Base-by-base conservation (phyloP, 30 jellyfish, hydroid and myxozoan species). In the Rhopilema esculentum region DNA sequence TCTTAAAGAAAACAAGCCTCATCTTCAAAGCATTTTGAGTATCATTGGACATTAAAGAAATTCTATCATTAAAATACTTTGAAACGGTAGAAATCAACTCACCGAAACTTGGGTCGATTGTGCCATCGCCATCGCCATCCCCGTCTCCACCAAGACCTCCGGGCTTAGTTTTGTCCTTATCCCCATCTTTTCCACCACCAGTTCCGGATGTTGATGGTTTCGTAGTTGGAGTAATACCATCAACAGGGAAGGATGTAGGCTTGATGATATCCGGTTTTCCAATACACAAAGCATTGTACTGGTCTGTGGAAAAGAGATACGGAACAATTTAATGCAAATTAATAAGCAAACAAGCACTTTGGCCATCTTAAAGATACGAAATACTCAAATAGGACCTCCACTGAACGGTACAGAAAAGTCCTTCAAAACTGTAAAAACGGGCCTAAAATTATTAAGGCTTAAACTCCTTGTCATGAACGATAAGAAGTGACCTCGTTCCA, bases 221-320 rank as follows among this genome's bases (percentile, higher is more conserved):
- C 0, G 97, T 66, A 19, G 89, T 66, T 23, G 86, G 72, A 16
- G 25, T 20, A 51, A 78, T 57, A 6, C 97, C 97, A 49, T 65
- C 92, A n/a, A 97, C 91, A 30, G 97, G 96, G 52, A 77, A 63
- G 19, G 92, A 78, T 12, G 96, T 79, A 1, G 97, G 97, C 64
- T 26, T 70, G 63, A 80, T 79, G 53, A 88, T 40, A 0, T 51
- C 62, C 1, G 98, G 98, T 72, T 95, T 95, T 49, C 97, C 97
- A 53, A 95, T 72, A 76, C 99, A 95, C 79, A 95, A 77, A 0
- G 99, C 97, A 21, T 87, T 75, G 89, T 86, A 81, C 31, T 74
- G 88, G 33, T 66, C 99, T 95, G 63, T n/a, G n/a, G n/a, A 19
- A 78, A 69, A 23, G 74, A 40, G 16, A 21, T 32, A 52, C 82